Evolutionary conservation across 2,888 invertebrate species (phyloP).

Genomic region (Drosophila meridiana): DNA sequence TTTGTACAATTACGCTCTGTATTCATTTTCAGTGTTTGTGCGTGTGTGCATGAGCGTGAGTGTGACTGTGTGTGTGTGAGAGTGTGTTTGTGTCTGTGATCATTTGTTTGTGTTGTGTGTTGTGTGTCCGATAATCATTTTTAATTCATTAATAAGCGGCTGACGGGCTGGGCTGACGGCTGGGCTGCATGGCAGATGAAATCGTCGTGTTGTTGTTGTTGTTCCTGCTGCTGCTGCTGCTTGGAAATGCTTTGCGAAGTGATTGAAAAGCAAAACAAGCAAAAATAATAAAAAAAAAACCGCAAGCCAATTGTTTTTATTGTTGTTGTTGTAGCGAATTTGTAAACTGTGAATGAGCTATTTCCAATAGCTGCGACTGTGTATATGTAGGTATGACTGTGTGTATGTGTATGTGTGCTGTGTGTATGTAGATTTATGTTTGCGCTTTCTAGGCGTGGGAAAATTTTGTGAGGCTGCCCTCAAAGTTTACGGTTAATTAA

Average conservation of each 20-base stretch:
- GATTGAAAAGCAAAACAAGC: conserved; percentile 70
- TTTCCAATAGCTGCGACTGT: conserved; percentile 36
- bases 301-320: conserved; percentile 42
- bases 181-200: conserved; percentile 53
- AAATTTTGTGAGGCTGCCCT: conserved; percentile 53
- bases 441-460: conserved; percentile 64
- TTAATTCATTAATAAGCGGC: conserved; percentile 75
- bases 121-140: conserved; percentile 68
- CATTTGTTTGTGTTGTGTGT: conserved; percentile 50
- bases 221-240: conserved; percentile 16
- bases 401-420: not conserved
- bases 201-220: conserved; percentile 12
- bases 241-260: conserved; percentile 34
- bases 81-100: conserved; percentile 29
- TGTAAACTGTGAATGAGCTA: conserved; percentile 64
- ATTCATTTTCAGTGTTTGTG: conserved; percentile 48
- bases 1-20: conserved; percentile 57
- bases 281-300: conserved; percentile 46
- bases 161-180: conserved; percentile 45
- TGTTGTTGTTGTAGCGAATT: conserved; percentile 29
- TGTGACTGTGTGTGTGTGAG: conserved; percentile 21
- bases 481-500: conserved; percentile 75
- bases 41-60: not conserved
- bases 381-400: conserved; percentile 2
- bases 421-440: conserved; percentile 29